A percentile compares a stretch with the other conserved stretches of the same genome.
Evolutionary conservation across 2,888 invertebrate genomes (phyloP).

Genomic region (Opisthograptis luteolata): DNA sequence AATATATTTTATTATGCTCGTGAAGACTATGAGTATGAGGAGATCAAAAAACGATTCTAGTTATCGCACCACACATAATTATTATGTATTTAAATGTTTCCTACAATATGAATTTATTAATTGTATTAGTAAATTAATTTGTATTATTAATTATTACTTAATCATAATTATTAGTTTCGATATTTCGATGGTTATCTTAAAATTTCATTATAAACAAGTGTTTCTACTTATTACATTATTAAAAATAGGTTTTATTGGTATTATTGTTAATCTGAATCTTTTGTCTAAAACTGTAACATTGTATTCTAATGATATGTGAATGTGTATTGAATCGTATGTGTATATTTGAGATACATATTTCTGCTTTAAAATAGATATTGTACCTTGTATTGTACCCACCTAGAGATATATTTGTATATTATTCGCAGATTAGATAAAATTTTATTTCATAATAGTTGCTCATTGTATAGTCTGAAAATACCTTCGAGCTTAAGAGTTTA

Average conservation of each 20-base stretch:
- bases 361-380: conserved; percentile 53
- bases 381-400: conserved; percentile 67
- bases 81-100: conserved; percentile 2
- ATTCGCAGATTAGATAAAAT: conserved; percentile 75
- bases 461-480: conserved; percentile 46
- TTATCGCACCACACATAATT: no score
- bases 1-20: no score
- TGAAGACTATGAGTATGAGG: not conserved
- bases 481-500: conserved; percentile 7
- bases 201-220: conserved; percentile 9
- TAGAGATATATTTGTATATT: conserved; percentile 72
- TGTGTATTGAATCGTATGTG: conserved; percentile 48
- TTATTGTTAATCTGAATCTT: conserved; percentile 57
- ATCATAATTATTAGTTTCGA: conserved; percentile 6
- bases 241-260: conserved; percentile 47
- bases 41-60: not conserved
- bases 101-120: conserved; percentile 18
- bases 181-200: conserved; percentile 10
- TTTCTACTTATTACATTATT: conserved; percentile 12
- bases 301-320: conserved; percentile 44
- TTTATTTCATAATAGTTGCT: conserved; percentile 78
- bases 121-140: conserved; percentile 8
- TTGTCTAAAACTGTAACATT: conserved; percentile 45
- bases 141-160: conserved; percentile 1
- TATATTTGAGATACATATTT: conserved; percentile 61